Evolutionary conservation across 1,140 invertebrate species (phyloP), one percentile per base, ranked within the genome.

Genomic region (Steinernema feltiae): DNA sequence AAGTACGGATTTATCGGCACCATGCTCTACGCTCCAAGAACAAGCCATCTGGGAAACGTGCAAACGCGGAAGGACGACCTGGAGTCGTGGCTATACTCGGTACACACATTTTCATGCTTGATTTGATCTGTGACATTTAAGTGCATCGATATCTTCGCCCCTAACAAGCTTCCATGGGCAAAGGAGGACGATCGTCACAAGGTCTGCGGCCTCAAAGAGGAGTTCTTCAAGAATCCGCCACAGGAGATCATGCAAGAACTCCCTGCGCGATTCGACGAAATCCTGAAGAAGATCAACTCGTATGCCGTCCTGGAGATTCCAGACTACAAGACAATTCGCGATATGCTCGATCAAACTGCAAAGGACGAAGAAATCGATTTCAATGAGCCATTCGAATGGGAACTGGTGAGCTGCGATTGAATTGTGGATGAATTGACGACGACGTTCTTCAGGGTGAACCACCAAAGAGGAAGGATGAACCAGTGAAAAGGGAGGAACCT

Each of bases 1-100:
- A n/a, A n/a, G 53, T 63, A 63, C 53, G 53, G 24, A 27, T 63
- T 63, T 21, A 63, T 63, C 53, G 53, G 53, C 7, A 63, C 53
- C 3, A 3, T 63, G 12, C 53, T 63, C 15, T 63, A 63, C 24
- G 53, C 53, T 3, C 53, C 53, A 17, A 7, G 53, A 3, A 27
- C 53, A 15, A 63, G 53, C 24, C 53, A 63, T 63, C 53, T 63
- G 2, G 53, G 15, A n/a, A 7, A 3, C 15, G 15, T 27, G 12
- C 53, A 63, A 63, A 63, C 53, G 2, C 2, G 15, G 24, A 63
- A 63, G 53, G 53, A 63, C 24, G 53, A 63, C 53, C 24, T 63
- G 53, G 53, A 63, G 24, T 63, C 53, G 15, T 63, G 53, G 53
- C 3, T 63, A 3, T 63, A 63, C 53, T n/a, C 53, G 53, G 53